Evolutionary conservation across 2,888 invertebrate species (phyloP).

Genomic region (Melinaea menophilus): DNA sequence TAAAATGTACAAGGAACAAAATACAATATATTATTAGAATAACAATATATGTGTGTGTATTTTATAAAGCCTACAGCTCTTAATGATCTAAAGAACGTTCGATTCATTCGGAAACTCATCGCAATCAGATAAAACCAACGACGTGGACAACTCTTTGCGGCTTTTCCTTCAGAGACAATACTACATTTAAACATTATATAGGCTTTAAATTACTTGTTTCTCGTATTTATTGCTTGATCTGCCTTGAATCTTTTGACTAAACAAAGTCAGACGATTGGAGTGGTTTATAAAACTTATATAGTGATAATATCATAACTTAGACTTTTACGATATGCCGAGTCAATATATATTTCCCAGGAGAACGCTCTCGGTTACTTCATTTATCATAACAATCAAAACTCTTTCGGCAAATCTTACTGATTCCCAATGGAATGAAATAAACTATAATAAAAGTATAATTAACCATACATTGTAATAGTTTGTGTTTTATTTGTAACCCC

Average conservation of each 20-base stretch:
- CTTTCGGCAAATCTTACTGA: neutral
- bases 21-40: too few species aligned
- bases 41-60: too few species aligned
- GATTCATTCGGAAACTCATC: slow-evolving; percentile 19
- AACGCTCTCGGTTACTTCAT: neutral
- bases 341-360: slow-evolving; percentile 2
- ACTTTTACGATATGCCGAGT: neutral
- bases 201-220: too few species aligned
- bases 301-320: neutral
- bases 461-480: too few species aligned
- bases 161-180: neutral
- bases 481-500: too few species aligned
- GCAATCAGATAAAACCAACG: slow-evolving; percentile 3
- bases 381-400: neutral
- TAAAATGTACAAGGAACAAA: too few species aligned
- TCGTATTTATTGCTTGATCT: neutral
- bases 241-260: too few species aligned
- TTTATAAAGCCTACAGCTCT: neutral
- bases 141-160: slow-evolving; percentile 1
- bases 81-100: slow-evolving; percentile 9
- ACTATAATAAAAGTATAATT: too few species aligned
- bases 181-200: too few species aligned
- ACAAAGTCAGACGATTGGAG: too few species aligned
- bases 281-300: too few species aligned
- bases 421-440: neutral